phyloP scores from a whole-genome alignment of 2,888 invertebrate species.

The Electrophaes corylata region DNA sequence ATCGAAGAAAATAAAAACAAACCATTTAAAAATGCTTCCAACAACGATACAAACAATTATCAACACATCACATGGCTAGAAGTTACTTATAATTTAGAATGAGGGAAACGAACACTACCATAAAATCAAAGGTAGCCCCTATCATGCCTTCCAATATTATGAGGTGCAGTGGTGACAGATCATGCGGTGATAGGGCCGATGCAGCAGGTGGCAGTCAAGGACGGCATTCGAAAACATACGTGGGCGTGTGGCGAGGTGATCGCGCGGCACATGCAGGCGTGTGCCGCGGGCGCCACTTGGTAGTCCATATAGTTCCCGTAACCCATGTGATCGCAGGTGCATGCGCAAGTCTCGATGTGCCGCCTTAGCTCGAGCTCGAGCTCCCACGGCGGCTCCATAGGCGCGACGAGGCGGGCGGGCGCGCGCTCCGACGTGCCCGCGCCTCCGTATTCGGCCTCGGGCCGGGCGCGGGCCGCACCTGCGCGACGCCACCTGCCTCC shows the following conservation, averaged over 20 bases:
- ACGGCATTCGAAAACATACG: constrained; percentile 73
- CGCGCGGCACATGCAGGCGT: constrained; percentile 80
- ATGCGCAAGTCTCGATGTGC: constrained; percentile 95
- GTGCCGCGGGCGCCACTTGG: constrained; percentile 87
- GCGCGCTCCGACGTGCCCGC: constrained; percentile 71
- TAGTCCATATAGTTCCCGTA: constrained; percentile 96
- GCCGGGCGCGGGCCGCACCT: constrained; percentile 76
- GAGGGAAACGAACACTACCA: constrained; percentile 51
- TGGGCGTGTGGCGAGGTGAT: constrained; percentile 82
- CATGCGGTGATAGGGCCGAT: constrained; percentile 18
- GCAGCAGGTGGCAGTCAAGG: constrained; percentile 15
- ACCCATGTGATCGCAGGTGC: constrained; percentile 97
- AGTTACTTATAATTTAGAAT: constrained; percentile 3
- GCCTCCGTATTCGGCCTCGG: constrained; percentile 73
- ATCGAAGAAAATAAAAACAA: no score
- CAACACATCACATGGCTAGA: no score
- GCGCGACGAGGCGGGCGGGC: constrained; percentile 70
- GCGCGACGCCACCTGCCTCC: constrained; percentile 75
- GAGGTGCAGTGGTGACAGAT: constrained; percentile 27
- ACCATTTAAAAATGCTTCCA: no score
- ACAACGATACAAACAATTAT: no score
- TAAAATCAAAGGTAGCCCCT: constrained; percentile 57
- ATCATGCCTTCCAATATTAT: constrained; percentile 48
- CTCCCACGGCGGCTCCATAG: constrained; percentile 85
- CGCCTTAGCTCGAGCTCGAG: constrained; percentile 93